Percentiles rank a stretch among this genome's conserved stretches.
phyloP scores from a whole-genome alignment of 2,888 invertebrate species.

The Cinara cedri region DNA sequence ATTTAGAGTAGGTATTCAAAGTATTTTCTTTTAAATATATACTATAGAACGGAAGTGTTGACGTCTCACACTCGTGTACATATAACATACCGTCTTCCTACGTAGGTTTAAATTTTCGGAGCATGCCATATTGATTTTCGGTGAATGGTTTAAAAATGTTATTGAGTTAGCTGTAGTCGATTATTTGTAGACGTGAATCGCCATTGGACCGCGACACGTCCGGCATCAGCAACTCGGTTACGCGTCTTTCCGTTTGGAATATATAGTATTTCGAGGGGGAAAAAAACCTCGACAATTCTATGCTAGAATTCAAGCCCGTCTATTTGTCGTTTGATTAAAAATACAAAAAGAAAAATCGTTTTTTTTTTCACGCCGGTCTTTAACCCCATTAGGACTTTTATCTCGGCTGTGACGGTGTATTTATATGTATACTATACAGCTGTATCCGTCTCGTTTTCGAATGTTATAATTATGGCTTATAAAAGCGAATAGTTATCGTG shows the following conservation, averaged over 20 bases:
- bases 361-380: conserved; percentile 8
- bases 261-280: not conserved
- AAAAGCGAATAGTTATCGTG: no score
- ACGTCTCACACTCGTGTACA: no score
- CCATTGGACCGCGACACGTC: conserved; percentile 10
- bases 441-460: no score
- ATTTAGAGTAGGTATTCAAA: no score
- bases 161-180: not conserved
- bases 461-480: not conserved
- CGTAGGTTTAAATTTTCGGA: no score
- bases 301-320: not conserved
- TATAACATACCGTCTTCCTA: no score
- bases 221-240: not conserved
- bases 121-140: no score
- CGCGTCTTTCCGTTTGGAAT: no score
- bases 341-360: not conserved
- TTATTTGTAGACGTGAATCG: not conserved
- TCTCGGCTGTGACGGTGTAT: not conserved
- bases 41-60: no score
- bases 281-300: not conserved
- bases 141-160: no score
- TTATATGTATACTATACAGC: no score
- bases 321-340: not conserved
- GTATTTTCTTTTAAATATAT: no score
- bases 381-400: conserved; percentile 3